A percentile compares a stretch with the other conserved stretches of the same genome.
phyloP scores from a whole-genome alignment of 2,797 vertebrate species.

The Sparidentex hasta region DNA sequence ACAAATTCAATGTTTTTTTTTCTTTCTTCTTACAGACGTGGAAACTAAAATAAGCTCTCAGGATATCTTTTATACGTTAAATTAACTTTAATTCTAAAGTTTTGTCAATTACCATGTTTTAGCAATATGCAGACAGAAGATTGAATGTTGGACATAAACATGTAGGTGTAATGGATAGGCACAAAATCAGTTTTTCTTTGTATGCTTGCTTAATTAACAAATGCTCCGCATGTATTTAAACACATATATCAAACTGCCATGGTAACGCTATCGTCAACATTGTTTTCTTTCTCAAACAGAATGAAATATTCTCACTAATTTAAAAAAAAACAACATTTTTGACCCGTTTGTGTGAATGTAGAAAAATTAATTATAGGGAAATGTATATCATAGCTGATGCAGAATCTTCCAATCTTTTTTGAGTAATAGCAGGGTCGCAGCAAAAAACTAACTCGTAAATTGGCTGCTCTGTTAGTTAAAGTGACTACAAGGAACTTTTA shows the following conservation, averaged over 20 bases:
- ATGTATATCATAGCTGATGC: neutral
- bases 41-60: neutral
- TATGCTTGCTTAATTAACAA: slow-evolving; percentile 9
- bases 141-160: slow-evolving; percentile 1
- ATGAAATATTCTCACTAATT: neutral
- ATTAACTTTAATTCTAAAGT: neutral
- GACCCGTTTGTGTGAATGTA: neutral
- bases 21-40: neutral
- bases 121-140: neutral
- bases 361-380: neutral
- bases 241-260: slow-evolving; percentile 4
- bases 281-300: neutral
- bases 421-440: neutral
- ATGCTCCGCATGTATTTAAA: slow-evolving; percentile 1
- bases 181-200: slow-evolving; percentile 1
- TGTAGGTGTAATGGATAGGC: neutral
- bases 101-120: neutral
- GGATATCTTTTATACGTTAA: neutral
- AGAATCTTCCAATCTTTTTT: neutral
- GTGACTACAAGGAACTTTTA: too few species aligned
- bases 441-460: neutral
- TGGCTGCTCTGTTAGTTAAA: neutral
- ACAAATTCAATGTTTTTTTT: neutral
- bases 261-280: neutral
- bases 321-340: neutral